Conservation (phyloP, 2,113 vertebrate genomes). For the Colinus virginianus region DNA sequence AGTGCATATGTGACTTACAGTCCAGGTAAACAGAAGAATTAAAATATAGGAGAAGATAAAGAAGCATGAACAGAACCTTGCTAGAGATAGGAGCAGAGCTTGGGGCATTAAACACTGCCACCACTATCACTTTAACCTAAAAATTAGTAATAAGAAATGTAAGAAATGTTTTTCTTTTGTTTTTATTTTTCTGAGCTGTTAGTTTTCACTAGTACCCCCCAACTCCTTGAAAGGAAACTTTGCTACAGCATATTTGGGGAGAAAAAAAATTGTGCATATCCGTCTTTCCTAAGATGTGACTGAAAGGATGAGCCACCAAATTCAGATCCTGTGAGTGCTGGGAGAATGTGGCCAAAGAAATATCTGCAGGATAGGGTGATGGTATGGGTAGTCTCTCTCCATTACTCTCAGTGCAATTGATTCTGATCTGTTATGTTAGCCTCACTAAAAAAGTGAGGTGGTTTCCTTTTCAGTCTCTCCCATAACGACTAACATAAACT, state of each 20-base stretch:
- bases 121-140: background rate
- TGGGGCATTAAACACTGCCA: background rate
- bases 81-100: background rate
- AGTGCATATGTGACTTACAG: background rate
- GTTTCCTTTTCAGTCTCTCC: conserved; percentile 47
- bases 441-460: background rate
- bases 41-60: background rate
- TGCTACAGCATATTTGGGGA: background rate
- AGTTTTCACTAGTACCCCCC: background rate
- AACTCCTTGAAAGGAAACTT: background rate
- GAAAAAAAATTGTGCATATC: background rate
- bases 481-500: conserved; percentile 37
- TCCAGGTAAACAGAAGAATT: background rate
- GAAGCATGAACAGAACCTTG: background rate
- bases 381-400: conserved; percentile 54
- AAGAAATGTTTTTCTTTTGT: background rate
- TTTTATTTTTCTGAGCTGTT: background rate
- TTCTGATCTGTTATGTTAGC: conserved; percentile 52
- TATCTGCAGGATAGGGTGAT: conserved; percentile 54
- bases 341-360: background rate
- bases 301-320: conserved; percentile 9
- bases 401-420: conserved; percentile 55
- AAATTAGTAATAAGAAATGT: background rate
- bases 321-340: background rate
- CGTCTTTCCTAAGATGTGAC: background rate